phyloP scores from a whole-genome alignment of 64 coral and sea anemone species.

The Stylophora pistillata region DNA sequence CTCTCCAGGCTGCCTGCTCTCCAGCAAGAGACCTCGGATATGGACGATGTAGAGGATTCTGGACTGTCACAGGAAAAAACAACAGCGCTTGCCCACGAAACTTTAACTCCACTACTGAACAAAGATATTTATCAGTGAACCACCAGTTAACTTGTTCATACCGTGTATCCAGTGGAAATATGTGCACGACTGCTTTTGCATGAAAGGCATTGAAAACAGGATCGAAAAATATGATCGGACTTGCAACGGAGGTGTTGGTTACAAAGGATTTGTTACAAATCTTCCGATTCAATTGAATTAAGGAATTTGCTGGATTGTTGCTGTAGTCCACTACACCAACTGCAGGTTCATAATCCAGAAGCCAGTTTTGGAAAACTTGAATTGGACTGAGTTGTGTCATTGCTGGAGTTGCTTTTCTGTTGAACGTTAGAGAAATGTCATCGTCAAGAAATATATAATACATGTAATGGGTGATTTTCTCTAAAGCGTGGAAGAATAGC shows the following conservation, averaged over 20 bases:
- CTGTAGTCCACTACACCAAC: not conserved
- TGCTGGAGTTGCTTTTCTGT: not conserved
- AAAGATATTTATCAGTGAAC: not conserved
- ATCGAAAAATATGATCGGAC: constrained; percentile 7
- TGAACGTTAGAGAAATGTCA: constrained; percentile 15
- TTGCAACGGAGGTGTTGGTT: not conserved
- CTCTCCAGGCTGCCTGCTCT: not conserved
- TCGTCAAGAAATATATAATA: constrained; percentile 24
- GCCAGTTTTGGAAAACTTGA: constrained; percentile 15
- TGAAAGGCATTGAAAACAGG: constrained; percentile 14
- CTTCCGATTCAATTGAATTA: not conserved
- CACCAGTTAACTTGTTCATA: not conserved
- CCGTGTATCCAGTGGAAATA: constrained; percentile 1
- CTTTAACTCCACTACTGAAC: not conserved
- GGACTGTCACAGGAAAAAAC: not conserved
- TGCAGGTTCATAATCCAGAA: constrained; percentile 2
- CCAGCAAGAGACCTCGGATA: not conserved
- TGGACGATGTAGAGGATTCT: not conserved
- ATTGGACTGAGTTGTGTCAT: constrained; percentile 6
- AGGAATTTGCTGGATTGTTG: not conserved
- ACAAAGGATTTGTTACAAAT: not conserved
- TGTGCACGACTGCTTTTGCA: not conserved
- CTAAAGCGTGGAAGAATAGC: not conserved
- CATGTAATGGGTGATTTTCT: not conserved
- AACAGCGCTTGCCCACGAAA: constrained; percentile 11